Base-by-base conservation (phyloP, 2,113 vertebrate genomes). In the Erinaceus europaeus region DNA sequence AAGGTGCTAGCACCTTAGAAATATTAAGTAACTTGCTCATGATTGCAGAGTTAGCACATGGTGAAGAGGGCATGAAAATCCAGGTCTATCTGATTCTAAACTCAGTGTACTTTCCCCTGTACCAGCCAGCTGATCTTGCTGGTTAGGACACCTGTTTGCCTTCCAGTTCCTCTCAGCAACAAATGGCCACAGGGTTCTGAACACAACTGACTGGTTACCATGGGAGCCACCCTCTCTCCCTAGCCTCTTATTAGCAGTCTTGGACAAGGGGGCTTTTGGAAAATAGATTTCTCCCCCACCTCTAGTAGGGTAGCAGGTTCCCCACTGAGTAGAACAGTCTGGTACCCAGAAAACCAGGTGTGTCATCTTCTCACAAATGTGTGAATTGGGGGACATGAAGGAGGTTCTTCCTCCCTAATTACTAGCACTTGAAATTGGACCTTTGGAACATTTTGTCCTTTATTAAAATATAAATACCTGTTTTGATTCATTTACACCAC, bases 391-490 rank as follows among this genome's bases (percentile, higher is more conserved):
- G 84, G 69, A 73, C 89, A 84, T 74, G 87, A 84, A 48, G 81
- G 36, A 93, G 73, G 84, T 69, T 78, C 77, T 64, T 90, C 59
- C 69, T 90, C 32, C 89, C 32, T 90, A 86, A 93, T 93, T 90
- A 86, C 78, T 77, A 89, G 87, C 57, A 80, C 53, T 86, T 81
- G 81, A 95, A 95, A 91, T 62, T 81, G 81, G 77, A 90, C 59
- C 89, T 93, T 93, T 91, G 74, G 87, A 91, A 95, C 93, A 93
- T 90, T 89, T 44, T 82, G 92, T 94, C 61, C 84, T 91, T 94
- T 91, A 89, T 93, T 90, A 94, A 94, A 86, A 95, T 91, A 88
- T 48, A 95, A 94, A 94, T 95, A 94, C 93, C 69, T 93, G 77
- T 89, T 94, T 93, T 94, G 91, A 94, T 93, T 93, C 91, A 93